Evolutionary conservation across 2,113 vertebrate species (phyloP), one percentile per base, ranked within the genome.

Genomic region (Oncorhynchus gorbuscha): DNA sequence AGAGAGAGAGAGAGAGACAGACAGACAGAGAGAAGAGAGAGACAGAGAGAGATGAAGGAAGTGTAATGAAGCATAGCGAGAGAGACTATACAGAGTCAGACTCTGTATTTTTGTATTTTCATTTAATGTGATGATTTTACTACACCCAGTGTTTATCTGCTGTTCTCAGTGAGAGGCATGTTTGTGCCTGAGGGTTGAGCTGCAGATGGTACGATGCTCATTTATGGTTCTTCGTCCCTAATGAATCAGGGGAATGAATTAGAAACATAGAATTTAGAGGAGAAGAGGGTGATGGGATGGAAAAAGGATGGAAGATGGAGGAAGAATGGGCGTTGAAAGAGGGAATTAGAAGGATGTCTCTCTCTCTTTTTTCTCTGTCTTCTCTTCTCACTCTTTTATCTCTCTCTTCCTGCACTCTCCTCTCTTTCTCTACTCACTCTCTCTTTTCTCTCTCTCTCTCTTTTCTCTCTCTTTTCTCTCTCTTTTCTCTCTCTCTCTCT

Each of bases 161-260:
- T 70, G 69, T 70, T 24, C 20, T 45, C 26, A 3, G 18, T 20
- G 49, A 24, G 68, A 45, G 18, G n/a, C 35, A 45, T 69, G 16
- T 5, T 22, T 48, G 16, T 12, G 69, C 69, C 69, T 24, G 18
- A 6, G 39, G 32, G 3, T 1, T 30, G 28, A 9, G 18, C 28
- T 70, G 69, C 69, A 70, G 69, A 70, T 70, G 69, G 69, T 24
- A 35, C 28, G 18, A 69, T 39, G 32, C 67, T 69, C 28, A 35
- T n/a, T 39, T 80, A 73, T 79, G 24, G 61, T 73, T 78, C 28
- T 75, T 76, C 20, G 39, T 88, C 66, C 28, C 79, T 86, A 85
- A 88, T 85, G 78, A 87, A 87, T 90, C 85, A 78, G 78, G 79
- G 85, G 49, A 87, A 84, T 85, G 87, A 86, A 85, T 86, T 84